phyloP scores from a whole-genome alignment of 2,113 vertebrate genomes.

The Talpa occidentalis region DNA sequence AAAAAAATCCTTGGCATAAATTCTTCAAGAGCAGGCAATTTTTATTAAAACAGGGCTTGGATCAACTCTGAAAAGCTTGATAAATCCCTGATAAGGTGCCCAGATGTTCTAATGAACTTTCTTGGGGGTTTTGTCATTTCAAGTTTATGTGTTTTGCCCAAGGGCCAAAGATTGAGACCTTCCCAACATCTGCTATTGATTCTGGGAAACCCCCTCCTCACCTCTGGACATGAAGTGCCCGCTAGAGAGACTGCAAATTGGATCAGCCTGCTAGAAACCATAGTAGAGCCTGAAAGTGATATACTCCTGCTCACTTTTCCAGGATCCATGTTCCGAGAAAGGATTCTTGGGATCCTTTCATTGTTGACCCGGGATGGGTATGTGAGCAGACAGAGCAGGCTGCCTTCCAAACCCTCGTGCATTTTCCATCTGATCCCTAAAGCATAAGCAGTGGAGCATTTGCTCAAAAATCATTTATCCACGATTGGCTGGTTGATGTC shows the following conservation, averaged over 20 bases:
- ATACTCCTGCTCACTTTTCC: constrained; percentile 67
- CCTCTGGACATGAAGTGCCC: constrained; percentile 76
- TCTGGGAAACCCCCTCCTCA: constrained; percentile 78
- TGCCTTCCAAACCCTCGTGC: not conserved
- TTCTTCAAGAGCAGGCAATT: constrained; percentile 84
- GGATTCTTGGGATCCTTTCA: constrained; percentile 44
- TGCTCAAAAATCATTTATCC: not conserved
- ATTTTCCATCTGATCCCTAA: not conserved
- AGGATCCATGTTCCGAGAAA: constrained; percentile 66
- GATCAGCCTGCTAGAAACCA: constrained; percentile 80
- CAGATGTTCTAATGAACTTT: constrained; percentile 88
- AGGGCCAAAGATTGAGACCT: constrained; percentile 81
- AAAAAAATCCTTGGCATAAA: constrained; percentile 69
- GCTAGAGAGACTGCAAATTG: constrained; percentile 80
- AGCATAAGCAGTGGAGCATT: not conserved
- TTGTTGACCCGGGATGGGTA: not conserved
- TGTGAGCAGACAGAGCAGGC: not conserved
- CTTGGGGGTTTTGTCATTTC: constrained; percentile 81
- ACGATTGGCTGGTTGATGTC: not conserved
- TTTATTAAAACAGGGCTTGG: constrained; percentile 84
- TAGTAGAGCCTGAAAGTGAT: constrained; percentile 82
- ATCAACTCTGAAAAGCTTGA: constrained; percentile 84
- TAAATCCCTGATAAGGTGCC: constrained; percentile 87
- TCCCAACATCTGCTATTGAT: constrained; percentile 84
- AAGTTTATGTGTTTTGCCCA: constrained; percentile 84